Evolutionary conservation across 2,113 vertebrate species (phyloP).

Genomic region (Thinocorus orbignyianus): DNA sequence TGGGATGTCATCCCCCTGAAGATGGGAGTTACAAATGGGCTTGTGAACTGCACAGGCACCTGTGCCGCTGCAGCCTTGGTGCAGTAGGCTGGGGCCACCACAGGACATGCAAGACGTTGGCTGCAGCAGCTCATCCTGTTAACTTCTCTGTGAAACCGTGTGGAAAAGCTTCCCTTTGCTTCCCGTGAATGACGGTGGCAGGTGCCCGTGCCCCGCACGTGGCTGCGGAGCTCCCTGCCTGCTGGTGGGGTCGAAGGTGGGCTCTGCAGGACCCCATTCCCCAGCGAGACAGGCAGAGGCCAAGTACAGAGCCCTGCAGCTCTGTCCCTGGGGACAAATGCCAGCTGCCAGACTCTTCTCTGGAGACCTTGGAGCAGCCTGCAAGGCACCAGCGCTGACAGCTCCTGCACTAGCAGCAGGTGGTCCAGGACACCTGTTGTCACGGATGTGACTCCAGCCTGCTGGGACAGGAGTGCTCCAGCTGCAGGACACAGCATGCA

Average conservation of each 20-base stretch:
- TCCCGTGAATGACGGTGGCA: fast-evolving
- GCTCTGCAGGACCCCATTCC: neutral
- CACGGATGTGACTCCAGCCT: constrained; percentile 32
- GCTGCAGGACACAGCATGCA: neutral
- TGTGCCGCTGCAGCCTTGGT: fast-evolving
- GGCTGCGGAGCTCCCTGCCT: fast-evolving
- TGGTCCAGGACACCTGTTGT: neutral
- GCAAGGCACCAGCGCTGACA: neutral
- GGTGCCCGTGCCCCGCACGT: neutral
- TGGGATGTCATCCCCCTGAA: neutral
- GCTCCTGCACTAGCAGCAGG: neutral
- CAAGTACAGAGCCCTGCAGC: neutral
- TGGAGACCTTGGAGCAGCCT: neutral
- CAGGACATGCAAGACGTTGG: neutral
- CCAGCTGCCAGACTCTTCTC: neutral
- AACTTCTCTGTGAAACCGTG: neutral
- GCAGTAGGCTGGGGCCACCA: neutral
- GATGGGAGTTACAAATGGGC: neutral
- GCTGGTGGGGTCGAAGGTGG: neutral
- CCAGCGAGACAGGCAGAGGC: neutral
- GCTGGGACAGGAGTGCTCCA: neutral
- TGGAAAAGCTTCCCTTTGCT: neutral
- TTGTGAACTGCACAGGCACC: neutral
- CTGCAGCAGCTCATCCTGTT: neutral
- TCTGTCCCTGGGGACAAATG: constrained; percentile 31